Percentiles rank a stretch among this genome's conserved stretches.
These are phyloP conservation scores for Epicampocera succincta DNA, from an alignment of 2,888 invertebrate species.

Conservation along the genomic window DNA sequence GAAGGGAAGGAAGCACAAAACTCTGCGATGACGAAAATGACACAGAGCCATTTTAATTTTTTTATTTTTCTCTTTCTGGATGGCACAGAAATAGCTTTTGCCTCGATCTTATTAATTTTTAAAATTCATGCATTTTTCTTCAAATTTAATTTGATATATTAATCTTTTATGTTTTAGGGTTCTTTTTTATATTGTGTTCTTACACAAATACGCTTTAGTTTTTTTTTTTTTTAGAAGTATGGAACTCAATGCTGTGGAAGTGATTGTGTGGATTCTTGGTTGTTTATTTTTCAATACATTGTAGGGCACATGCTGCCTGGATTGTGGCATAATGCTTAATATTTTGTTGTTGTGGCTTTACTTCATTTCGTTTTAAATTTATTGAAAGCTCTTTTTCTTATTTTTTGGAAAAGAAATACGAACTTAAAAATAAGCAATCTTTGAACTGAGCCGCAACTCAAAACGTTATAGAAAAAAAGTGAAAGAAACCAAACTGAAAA, in stretches of 20 bases:
- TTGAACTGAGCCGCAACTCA: constrained; percentile 65
- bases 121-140: constrained; percentile 12
- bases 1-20: too few relatives aligned
- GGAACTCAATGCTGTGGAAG: constrained; percentile 39
- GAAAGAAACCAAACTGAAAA: neutral
- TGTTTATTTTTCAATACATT: neutral
- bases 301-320: constrained; percentile 40
- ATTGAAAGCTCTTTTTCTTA: neutral
- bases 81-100: neutral
- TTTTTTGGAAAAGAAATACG: constrained; percentile 7
- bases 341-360: constrained; percentile 17
- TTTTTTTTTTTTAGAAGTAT: constrained; percentile 18
- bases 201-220: constrained; percentile 28
- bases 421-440: constrained; percentile 53
- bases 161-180: constrained; percentile 43
- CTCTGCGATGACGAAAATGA: too few relatives aligned
- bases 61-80: too few relatives aligned
- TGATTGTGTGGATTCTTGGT: constrained; percentile 31
- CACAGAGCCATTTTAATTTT: too few relatives aligned
- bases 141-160: constrained; percentile 50
- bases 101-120: constrained; percentile 11
- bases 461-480: constrained; percentile 20
- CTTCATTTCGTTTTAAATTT: constrained; percentile 16
- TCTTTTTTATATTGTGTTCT: neutral
- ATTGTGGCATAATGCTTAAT: constrained; percentile 48